Percentiles rank a stretch among this genome's conserved stretches.
Conservation (phyloP, 2,113 vertebrate genomes). For the Eulemur rufifrons region DNA sequence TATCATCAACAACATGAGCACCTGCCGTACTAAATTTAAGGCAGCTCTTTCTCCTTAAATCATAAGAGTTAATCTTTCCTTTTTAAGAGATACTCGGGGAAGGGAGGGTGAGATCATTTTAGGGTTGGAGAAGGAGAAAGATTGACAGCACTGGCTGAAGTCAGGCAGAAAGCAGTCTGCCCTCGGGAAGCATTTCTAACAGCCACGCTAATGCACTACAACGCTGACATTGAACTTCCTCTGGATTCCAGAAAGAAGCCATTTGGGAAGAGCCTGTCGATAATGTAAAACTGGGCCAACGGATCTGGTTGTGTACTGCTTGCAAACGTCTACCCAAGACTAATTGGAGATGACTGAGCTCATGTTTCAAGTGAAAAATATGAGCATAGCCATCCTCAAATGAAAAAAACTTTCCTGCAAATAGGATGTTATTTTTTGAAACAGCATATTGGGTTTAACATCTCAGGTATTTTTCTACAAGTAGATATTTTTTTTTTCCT, state of each 20-base stretch:
- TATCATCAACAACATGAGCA: background rate
- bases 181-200: constrained; percentile 65
- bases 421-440: constrained; percentile 55
- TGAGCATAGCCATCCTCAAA: constrained; percentile 38
- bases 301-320: constrained; percentile 33
- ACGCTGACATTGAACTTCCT: constrained; percentile 58
- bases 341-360: background rate
- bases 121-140: constrained; percentile 50
- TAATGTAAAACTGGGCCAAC: constrained; percentile 62
- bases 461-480: constrained; percentile 60
- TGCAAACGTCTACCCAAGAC: constrained; percentile 41
- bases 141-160: constrained; percentile 57
- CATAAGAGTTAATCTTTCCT: constrained; percentile 60
- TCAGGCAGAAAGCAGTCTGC: constrained; percentile 53
- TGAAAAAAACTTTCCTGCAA: constrained; percentile 47
- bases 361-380: constrained; percentile 53
- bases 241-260: constrained; percentile 60
- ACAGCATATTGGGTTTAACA: constrained; percentile 58
- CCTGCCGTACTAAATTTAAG: constrained; percentile 50
- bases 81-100: background rate
- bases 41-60: constrained; percentile 42
- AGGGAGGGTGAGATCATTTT: constrained; percentile 45
- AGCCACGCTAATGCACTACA: constrained; percentile 24
- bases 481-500: constrained; percentile 33
- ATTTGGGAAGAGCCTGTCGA: constrained; percentile 58